A percentile compares a stretch with the other conserved stretches of the same genome.
phyloP scores from a whole-genome alignment of 2,888 invertebrate species.

The Drosophila eohydei region DNA sequence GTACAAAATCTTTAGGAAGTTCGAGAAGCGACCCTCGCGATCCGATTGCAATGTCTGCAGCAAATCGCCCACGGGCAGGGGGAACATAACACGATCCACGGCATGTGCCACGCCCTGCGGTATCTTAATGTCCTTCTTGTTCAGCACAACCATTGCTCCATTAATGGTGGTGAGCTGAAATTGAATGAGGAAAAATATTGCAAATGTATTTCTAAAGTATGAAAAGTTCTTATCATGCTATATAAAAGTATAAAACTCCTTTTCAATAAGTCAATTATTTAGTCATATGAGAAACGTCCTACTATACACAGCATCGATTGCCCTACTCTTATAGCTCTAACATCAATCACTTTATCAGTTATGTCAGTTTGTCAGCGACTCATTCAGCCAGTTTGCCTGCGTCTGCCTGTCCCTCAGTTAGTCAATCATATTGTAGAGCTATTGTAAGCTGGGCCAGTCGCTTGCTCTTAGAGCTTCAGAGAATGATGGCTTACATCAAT shows the following conservation, averaged over 20 bases:
- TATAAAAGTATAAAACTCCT: too few species aligned
- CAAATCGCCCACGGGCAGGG: slow-evolving; percentile 93
- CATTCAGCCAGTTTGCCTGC: neutral
- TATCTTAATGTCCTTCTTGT: slow-evolving; percentile 92
- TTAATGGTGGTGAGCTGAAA: slow-evolving; percentile 92
- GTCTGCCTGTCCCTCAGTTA: neutral
- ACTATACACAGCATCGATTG: too few species aligned
- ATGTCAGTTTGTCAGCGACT: neutral
- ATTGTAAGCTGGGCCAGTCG: neutral
- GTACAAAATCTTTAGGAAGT: slow-evolving; percentile 91
- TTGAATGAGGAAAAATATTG: too few species aligned
- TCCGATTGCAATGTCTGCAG: slow-evolving; percentile 94
- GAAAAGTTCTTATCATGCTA: too few species aligned
- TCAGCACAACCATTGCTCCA: slow-evolving; percentile 92
- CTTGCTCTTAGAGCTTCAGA: neutral
- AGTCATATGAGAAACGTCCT: too few species aligned
- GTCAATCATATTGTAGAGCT: neutral
- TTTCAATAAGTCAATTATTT: too few species aligned
- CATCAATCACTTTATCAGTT: neutral
- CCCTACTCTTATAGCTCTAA: too few species aligned
- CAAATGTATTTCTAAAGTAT: too few species aligned
- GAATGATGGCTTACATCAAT: neutral
- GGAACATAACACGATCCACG: slow-evolving; percentile 95
- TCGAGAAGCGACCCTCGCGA: slow-evolving; percentile 91
- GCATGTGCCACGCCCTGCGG: slow-evolving; percentile 95